phyloP scores from a whole-genome alignment of 2,113 vertebrate species.

The Oreamnos americanus region DNA sequence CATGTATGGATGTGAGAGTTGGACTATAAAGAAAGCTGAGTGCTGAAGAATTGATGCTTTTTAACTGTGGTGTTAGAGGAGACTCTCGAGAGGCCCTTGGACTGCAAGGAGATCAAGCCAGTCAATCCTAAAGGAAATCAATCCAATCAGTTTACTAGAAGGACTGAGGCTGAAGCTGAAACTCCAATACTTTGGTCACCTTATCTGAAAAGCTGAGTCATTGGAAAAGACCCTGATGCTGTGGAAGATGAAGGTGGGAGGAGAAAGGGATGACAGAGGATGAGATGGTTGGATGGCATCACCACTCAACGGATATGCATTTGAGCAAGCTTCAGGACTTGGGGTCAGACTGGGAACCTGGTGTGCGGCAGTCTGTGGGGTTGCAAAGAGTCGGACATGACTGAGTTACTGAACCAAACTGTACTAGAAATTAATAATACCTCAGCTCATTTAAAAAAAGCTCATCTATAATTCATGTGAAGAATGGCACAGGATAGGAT shows the following conservation, averaged over 20 bases:
- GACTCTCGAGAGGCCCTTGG: too few relatives aligned
- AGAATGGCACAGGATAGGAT: background rate
- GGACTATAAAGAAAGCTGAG: background rate
- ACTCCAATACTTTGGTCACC: background rate
- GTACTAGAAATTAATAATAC: background rate
- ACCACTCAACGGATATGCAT: fast-evolving
- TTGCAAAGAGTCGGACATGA: background rate
- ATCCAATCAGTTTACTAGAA: too few relatives aligned
- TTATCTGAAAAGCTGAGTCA: background rate
- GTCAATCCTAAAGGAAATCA: too few relatives aligned
- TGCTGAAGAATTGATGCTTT: background rate
- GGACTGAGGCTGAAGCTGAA: background rate
- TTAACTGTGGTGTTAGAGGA: too few relatives aligned
- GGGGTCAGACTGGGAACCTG: background rate
- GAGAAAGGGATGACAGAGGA: background rate
- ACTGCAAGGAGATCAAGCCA: too few relatives aligned
- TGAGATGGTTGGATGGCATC: background rate
- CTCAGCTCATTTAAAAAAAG: background rate
- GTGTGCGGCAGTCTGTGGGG: fast-evolving
- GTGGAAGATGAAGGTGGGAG: background rate
- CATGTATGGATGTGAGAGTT: background rate
- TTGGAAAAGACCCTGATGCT: background rate
- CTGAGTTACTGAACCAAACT: background rate
- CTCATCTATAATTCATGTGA: background rate
- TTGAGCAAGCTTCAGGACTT: background rate